These are phyloP conservation scores for Nephotettix cincticeps DNA, from an alignment of 1,140 invertebrate genomes.

Conservation along the genomic window DNA sequence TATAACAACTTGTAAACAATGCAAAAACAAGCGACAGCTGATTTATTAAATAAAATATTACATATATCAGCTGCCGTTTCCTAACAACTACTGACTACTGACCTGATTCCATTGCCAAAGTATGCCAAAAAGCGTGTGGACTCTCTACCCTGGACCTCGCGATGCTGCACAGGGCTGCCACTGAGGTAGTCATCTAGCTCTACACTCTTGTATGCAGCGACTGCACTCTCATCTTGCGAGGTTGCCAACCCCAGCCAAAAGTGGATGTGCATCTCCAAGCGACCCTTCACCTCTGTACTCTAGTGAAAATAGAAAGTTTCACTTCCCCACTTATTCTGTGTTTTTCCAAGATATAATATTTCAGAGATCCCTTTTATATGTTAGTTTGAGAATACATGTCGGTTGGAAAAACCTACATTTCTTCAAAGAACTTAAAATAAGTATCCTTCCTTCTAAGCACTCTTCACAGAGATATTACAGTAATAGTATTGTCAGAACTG, in stretches of 20 bases:
- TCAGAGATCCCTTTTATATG: too few relatives aligned
- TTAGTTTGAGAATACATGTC: too few relatives aligned
- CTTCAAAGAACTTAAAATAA: too few relatives aligned
- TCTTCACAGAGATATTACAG: too few relatives aligned
- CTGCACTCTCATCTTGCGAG: conserved; percentile 59
- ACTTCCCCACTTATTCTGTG: too few relatives aligned
- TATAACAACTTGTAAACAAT: too few relatives aligned
- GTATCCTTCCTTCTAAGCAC: too few relatives aligned
- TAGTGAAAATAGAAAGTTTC: conserved; percentile 2
- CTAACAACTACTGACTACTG: conserved; percentile 8
- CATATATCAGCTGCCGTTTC: not conserved
- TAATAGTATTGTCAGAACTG: too few relatives aligned
- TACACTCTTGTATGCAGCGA: conserved; percentile 64
- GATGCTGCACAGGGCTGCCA: conserved; percentile 57
- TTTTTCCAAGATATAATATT: too few relatives aligned
- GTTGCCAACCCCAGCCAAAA: conserved; percentile 64
- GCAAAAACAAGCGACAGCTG: too few relatives aligned
- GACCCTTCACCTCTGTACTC: conserved; percentile 31
- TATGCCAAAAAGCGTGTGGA: conserved; percentile 59
- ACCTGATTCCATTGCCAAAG: conserved; percentile 55
- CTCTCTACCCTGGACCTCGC: conserved; percentile 60
- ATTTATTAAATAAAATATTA: not conserved
- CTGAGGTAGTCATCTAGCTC: conserved; percentile 61
- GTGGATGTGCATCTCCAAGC: conserved; percentile 54
- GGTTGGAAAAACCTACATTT: too few relatives aligned